Conservation (phyloP, 2,888 invertebrate genomes). For the Ephialtes manifestator region DNA sequence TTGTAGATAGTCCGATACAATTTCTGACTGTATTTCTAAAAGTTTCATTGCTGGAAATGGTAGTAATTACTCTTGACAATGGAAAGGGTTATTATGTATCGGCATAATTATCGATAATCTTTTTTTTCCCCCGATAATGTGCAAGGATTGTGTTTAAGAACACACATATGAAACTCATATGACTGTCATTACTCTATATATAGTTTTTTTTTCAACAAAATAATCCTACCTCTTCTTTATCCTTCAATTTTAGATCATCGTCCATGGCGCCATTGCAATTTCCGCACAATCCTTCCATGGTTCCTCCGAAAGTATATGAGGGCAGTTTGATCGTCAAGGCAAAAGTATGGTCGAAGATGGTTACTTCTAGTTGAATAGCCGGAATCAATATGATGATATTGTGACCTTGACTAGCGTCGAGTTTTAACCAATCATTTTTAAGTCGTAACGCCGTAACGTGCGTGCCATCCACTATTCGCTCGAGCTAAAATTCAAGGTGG, state of each 20-base stretch:
- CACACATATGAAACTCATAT: not conserved
- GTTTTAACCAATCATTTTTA: constrained; percentile 89
- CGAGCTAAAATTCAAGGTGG: constrained; percentile 83
- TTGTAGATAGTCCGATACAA: too few relatives aligned
- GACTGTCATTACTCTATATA: not conserved
- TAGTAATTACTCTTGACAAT: too few relatives aligned
- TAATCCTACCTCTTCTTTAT: constrained; percentile 83
- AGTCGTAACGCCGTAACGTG: constrained; percentile 87
- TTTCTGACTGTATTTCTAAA: too few relatives aligned
- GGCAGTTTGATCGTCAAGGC: constrained; percentile 89
- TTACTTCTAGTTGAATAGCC: constrained; percentile 91
- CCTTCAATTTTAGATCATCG: constrained; percentile 87
- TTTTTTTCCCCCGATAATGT: too few relatives aligned
- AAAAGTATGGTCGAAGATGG: constrained; percentile 83
- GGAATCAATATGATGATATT: constrained; percentile 89
- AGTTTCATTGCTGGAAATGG: too few relatives aligned
- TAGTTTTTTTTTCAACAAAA: not conserved
- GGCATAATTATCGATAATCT: too few relatives aligned
- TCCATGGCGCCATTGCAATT: constrained; percentile 89
- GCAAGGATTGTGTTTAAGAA: too few relatives aligned
- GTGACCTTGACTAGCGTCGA: constrained; percentile 88
- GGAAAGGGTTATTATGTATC: too few relatives aligned
- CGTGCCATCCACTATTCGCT: constrained; percentile 87
- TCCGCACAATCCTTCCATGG: constrained; percentile 94
- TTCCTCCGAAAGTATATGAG: constrained; percentile 90